phyloP scores from a whole-genome alignment of 2,797 vertebrate genomes.

The Tapera naevia region DNA sequence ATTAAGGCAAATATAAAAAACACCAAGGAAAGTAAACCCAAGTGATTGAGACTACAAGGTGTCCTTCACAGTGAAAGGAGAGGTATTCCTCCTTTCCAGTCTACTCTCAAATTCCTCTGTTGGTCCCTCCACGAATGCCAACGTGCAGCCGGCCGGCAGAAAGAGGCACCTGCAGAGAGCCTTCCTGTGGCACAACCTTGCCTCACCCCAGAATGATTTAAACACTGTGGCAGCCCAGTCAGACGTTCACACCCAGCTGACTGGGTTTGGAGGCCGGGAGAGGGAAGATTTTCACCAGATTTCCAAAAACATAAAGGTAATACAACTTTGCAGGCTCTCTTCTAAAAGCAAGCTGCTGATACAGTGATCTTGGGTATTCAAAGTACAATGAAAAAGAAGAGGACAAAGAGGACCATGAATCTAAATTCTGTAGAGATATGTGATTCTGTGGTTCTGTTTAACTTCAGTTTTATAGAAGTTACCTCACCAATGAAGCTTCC shows the following conservation, averaged over 20 bases:
- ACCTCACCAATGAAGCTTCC: not conserved
- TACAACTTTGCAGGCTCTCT: fast-evolving
- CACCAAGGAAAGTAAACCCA: not conserved
- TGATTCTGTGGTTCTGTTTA: not conserved
- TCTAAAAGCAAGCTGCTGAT: not conserved
- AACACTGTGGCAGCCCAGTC: not conserved
- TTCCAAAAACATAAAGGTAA: not conserved
- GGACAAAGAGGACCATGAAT: not conserved
- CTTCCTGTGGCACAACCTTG: not conserved
- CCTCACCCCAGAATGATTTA: not conserved
- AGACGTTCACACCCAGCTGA: not conserved
- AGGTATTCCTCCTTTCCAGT: not conserved
- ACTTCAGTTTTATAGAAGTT: not conserved
- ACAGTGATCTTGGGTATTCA: not conserved
- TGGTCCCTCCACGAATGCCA: fast-evolving
- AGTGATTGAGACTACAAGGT: not conserved
- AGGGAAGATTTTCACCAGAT: not conserved
- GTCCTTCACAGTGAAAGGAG: not conserved
- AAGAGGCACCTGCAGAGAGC: slow-evolving; percentile 27
- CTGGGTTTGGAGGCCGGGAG: not conserved
- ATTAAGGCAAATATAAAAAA: not conserved
- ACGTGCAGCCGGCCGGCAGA: not conserved
- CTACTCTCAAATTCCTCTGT: not conserved
- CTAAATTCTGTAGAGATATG: not conserved
- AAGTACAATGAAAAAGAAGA: not conserved